Conservation (phyloP, 2,888 invertebrate genomes). For the Yponomeuta sedellus region DNA sequence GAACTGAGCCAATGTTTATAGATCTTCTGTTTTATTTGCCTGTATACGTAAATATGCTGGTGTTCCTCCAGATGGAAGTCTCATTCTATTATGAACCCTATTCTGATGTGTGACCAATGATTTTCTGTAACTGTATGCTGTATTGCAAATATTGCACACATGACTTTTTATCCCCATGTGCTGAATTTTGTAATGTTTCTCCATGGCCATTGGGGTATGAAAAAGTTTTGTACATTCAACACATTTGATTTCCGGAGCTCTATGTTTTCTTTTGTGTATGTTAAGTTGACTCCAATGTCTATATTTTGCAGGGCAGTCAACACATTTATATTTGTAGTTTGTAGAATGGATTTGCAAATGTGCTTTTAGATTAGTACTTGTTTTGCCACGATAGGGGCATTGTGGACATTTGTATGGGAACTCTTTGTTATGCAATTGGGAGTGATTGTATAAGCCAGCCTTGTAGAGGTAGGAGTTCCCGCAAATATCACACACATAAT, state of each 20-base stretch:
- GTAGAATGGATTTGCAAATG: constrained; percentile 18
- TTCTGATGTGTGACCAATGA: background rate
- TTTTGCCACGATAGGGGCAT: constrained; percentile 2
- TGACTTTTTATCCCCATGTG: constrained; percentile 4
- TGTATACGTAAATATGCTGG: background rate
- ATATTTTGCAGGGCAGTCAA: constrained; percentile 22
- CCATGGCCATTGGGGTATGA: constrained; percentile 31
- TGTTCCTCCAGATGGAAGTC: background rate
- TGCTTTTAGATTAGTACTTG: background rate
- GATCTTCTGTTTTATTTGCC: background rate
- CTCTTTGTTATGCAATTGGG: background rate
- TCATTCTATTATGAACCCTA: constrained; percentile 1
- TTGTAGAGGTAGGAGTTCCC: background rate
- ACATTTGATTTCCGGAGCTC: constrained; percentile 22
- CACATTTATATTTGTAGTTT: constrained; percentile 23
- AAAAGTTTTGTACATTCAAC: constrained; percentile 16
- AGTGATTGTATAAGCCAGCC: background rate
- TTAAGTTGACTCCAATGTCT: constrained; percentile 29
- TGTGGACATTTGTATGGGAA: constrained; percentile 6
- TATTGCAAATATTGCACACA: constrained; percentile 1
- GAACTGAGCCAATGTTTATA: background rate
- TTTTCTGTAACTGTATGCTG: background rate
- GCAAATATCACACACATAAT: constrained; percentile 8
- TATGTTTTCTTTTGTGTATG: constrained; percentile 29
- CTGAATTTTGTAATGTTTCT: constrained; percentile 14